These are phyloP conservation scores for Ochotona curzoniae DNA, from an alignment of 2,113 vertebrate species.

Conservation along the genomic window DNA sequence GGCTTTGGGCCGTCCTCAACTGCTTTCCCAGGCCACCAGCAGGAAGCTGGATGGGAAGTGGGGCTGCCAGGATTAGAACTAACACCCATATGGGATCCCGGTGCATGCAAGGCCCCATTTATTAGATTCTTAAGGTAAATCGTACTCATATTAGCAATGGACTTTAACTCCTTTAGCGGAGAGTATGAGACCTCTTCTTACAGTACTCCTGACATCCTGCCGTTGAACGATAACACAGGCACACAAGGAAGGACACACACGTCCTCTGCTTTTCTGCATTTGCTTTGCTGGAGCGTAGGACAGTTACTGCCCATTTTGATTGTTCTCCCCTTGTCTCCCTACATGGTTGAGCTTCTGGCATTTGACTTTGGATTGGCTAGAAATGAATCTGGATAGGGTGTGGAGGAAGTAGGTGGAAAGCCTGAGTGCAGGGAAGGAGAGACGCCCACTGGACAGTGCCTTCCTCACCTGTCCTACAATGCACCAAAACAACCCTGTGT, in stretches of 20 bases:
- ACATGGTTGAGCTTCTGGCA: background rate
- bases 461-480: background rate
- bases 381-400: background rate
- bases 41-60: no score
- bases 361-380: background rate
- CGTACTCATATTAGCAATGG: conserved; percentile 71
- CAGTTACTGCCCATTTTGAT: background rate
- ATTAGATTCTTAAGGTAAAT: conserved; percentile 73
- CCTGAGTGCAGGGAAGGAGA: rapidly evolving
- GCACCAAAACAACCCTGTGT: background rate
- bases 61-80: no score
- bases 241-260: background rate
- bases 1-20: no score
- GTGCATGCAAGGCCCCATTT: background rate
- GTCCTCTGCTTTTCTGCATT: background rate
- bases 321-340: background rate
- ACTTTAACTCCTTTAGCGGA: conserved; percentile 75
- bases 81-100: no score
- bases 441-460: background rate
- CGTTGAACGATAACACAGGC: background rate
- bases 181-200: conserved; percentile 57
- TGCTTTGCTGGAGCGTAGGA: background rate
- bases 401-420: background rate
- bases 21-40: no score
- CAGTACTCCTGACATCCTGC: background rate